A percentile compares a stretch with the other conserved stretches of the same genome.
Evolutionary conservation across 2,113 vertebrate species (phyloP).

Genomic region (Silurus glanis): DNA sequence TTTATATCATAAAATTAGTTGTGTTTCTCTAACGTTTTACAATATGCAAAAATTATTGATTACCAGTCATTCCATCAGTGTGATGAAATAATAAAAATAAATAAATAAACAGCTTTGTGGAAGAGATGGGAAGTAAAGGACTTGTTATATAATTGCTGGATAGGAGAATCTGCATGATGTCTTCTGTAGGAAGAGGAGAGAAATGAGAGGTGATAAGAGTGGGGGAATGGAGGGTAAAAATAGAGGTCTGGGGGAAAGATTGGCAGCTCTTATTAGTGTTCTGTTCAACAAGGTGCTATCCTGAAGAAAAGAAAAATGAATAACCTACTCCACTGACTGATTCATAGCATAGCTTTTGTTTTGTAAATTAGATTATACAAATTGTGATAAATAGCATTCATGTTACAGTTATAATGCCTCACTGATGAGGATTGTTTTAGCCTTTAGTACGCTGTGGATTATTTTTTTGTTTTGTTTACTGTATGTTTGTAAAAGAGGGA

Average conservation of each 20-base stretch:
- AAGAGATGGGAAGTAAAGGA: neutral
- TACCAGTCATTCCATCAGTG: neutral
- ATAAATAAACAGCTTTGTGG: neutral
- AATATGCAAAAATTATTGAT: neutral
- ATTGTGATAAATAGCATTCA: neutral
- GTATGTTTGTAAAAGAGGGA: neutral
- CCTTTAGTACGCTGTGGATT: neutral
- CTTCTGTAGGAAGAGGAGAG: neutral
- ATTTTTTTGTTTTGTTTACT: neutral
- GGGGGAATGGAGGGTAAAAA: constrained; percentile 6
- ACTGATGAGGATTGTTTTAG: neutral
- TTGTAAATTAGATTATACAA: neutral
- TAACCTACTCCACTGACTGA: neutral
- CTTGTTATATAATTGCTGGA: neutral
- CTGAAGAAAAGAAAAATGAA: neutral
- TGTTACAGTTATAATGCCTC: neutral
- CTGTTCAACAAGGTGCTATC: neutral
- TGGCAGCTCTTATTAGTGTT: constrained; percentile 14
- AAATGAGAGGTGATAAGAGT: neutral
- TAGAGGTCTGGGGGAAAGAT: neutral
- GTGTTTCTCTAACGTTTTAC: neutral
- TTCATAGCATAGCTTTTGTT: neutral
- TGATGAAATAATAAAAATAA: neutral
- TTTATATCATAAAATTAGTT: neutral
- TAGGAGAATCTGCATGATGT: neutral